Evolutionary conservation across 1,140 invertebrate species (phyloP), one percentile per base, ranked within the genome.

Genomic region (Drosophila grimshawi): DNA sequence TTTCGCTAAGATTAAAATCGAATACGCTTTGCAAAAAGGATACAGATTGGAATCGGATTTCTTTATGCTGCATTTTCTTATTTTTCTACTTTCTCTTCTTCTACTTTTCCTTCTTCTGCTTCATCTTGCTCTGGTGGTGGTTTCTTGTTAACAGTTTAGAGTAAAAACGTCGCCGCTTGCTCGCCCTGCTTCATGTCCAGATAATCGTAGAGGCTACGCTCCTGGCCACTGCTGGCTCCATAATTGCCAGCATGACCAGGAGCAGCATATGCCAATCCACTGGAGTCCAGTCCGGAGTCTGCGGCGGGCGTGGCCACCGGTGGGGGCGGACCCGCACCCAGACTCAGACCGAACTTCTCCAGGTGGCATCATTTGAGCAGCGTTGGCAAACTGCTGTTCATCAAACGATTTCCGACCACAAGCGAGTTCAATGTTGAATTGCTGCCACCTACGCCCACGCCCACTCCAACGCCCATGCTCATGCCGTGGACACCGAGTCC

Each of bases 301-400:
- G 49, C 72, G 46, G 76, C 80, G 35, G 82, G 83, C 33, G 83
- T 88, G 27, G 83, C 83, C 32, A 85, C 68, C 41, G 83, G 85
- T 43, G 85, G 80, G 3, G 85, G 70, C 27, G 85, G 86, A 3
- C 86, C 80, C 29, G 85, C 85, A 45, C 90, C 77, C 73, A 90
- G 77, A 35, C 80, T 78, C 75, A 92, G 63, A 51, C 90, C 83
- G 78, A 92, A 92, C 75, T 89, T 89, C 65, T 89, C 90, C 85
- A 92, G 70, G 78, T 92, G 90, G 77, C 91, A 92, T 92, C 90
- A 92, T 92, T 92, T 92, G 62, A 92, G 82, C 88, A 92, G 74
- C 64, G 90, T 89, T 27, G 90, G 90, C 51, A 92, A 52, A 30
- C 83, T 79, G 77, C 73, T 83, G 77, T 92, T 92, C 90, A 92